Conservation (phyloP, 2,113 vertebrate species). For the Vulpes ferrilata region DNA sequence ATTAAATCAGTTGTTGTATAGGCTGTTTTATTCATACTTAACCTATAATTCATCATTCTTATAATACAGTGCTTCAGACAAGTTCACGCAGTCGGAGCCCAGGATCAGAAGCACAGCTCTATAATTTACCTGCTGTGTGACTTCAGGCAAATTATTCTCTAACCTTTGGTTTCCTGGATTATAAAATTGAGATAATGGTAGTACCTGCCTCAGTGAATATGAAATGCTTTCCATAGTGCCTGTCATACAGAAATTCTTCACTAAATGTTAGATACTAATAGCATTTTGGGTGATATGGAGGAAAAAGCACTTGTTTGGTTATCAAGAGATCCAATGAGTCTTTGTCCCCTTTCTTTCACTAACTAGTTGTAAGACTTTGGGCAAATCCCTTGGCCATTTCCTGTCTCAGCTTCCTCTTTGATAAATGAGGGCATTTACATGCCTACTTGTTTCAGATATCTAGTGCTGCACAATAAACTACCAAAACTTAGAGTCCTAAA, state of each 20-base stretch:
- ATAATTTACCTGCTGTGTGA: not conserved
- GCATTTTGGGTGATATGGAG: not conserved
- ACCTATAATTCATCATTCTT: not conserved
- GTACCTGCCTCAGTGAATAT: not conserved
- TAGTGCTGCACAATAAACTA: not conserved
- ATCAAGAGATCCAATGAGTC: constrained; percentile 18
- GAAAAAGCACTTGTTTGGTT: not conserved
- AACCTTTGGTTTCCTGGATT: not conserved
- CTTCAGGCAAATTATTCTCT: constrained; percentile 40
- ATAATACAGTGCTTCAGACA: constrained; percentile 1
- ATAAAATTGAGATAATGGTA: not conserved
- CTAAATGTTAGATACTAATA: not conserved
- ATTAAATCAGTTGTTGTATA: not conserved
- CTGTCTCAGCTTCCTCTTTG: not conserved
- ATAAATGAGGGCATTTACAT: not conserved
- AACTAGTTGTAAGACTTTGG: not conserved
- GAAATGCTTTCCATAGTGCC: not conserved
- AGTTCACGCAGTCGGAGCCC: not conserved
- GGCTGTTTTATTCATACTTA: not conserved
- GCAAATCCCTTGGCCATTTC: not conserved
- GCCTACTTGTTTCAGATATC: constrained; percentile 17
- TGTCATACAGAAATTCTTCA: not conserved
- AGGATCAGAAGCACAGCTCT: not conserved
- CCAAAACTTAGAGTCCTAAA: not conserved
- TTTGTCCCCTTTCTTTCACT: not conserved